phyloP scores from a whole-genome alignment of 2,888 invertebrate species.

The Microchrysa polita region DNA sequence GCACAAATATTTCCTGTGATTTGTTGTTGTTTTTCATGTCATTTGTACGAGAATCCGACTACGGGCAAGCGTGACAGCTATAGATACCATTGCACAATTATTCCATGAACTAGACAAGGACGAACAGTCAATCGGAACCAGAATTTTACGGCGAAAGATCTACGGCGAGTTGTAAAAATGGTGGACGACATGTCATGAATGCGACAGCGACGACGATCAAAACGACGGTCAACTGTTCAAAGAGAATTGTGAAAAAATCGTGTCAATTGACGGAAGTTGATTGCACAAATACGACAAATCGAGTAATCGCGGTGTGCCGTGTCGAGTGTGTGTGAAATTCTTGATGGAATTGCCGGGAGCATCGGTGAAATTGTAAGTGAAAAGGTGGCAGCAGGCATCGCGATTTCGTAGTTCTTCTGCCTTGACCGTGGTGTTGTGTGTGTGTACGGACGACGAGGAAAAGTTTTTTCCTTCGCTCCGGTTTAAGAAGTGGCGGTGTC shows the following conservation, averaged over 20 bases:
- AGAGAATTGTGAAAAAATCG: conserved; percentile 21
- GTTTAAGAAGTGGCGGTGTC: background rate
- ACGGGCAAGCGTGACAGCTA: conserved; percentile 9
- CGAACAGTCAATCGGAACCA: background rate
- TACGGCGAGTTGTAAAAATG: conserved; percentile 51
- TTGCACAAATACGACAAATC: background rate
- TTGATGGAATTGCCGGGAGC: conserved; percentile 22
- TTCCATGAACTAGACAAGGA: background rate
- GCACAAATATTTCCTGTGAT: background rate
- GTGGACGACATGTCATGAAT: conserved; percentile 57
- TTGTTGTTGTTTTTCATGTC: conserved; percentile 8
- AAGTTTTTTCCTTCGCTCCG: conserved; percentile 16
- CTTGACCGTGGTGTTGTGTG: conserved; percentile 10
- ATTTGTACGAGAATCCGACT: conserved; percentile 15
- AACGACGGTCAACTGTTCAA: conserved; percentile 15
- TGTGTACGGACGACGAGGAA: background rate
- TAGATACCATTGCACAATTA: background rate
- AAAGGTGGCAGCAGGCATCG: conserved; percentile 22
- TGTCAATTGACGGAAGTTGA: conserved; percentile 25
- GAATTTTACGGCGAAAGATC: conserved; percentile 2
- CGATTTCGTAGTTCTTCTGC: background rate
- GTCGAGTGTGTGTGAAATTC: background rate
- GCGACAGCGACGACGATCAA: conserved; percentile 25
- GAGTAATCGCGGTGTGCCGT: background rate
- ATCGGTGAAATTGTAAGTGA: conserved; percentile 19